Base-by-base conservation (phyloP, 1,140 invertebrate species). In the Drosophila hydei region DNA sequence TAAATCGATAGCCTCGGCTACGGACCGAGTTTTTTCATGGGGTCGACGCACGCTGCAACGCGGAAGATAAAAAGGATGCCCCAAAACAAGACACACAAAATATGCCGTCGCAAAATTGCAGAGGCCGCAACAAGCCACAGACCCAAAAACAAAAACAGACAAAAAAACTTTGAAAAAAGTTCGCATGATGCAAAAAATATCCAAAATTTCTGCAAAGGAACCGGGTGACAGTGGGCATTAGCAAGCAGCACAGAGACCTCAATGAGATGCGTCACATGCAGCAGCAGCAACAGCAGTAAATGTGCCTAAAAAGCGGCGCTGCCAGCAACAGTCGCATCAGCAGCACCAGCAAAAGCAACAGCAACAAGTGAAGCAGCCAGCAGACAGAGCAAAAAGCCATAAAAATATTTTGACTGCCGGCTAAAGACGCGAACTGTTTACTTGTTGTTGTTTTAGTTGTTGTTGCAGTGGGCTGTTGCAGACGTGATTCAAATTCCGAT, bases 11-110 rank as follows among this genome's bases (percentile, higher is more conserved):
- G 56, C 9, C 30, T 43, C 30, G 40, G 48, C 38, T 47, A 25
- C 14, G 30, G 45, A 42, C 52, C 18, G 25, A 51, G 52, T 33
- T 42, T 48, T 50, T 40, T 38, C 52, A 50, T 45, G 64, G 48
- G 83, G 72, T 88, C 83, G 62, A 63, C 51, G 83, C 42, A 59
- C 83, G 72, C 84, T 58, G 83, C 67, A 88, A 88, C 83, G 83
- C 83, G 83, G 83, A 88, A 88, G 83, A 88, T 88, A 78, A 83
- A 88, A 85, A 87, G 81, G 81, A 87, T 87, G 83, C 81, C 78
- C 77, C 83, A 78, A 77, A 87, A 69, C 51, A 38, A 60, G 38
- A 55, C 63, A 52, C 48, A 52, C 58, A 59, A 74, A 88, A 78
- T 75, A 75, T 80, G 81, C 77, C 77, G 71, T 58, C 73, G 45